Evolutionary conservation across 2,888 invertebrate genomes (phyloP), one percentile per base, ranked within the genome.

Genomic region (Lapara coniferarum): DNA sequence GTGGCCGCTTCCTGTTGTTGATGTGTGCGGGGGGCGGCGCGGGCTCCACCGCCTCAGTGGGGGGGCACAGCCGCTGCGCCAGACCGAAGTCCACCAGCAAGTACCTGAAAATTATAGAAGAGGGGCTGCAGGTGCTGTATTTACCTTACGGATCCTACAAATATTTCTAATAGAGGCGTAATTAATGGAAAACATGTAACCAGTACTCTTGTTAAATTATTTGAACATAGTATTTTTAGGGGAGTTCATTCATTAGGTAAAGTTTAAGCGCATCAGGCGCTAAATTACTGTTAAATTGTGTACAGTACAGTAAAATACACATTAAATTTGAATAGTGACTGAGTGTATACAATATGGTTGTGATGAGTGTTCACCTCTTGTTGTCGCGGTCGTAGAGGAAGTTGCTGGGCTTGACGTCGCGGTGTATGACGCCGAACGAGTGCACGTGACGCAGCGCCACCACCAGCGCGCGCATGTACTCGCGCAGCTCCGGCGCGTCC

Each of bases 361-460:
- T 37, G 37, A 4, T 37, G 37, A 37, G 37, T 37, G 37, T 8
- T 37, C 37, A 95, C 96, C 94, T 95, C 76, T 94, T 94, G 71
- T 94, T 95, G 46, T 94, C 93, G 14, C 97, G 94, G 87, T 98
- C 97, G 83, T 97, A 98, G 12, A 98, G 94, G 87, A 98, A 98
- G 92, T 98, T 98, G 88, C 96, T 97, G 1, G 98, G 98, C 89
- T 98, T 98, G 57, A 98, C 95, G 84, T 98, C 98, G 69, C 98
- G 94, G 85, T 98, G 98, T 71, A 98, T 98, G 73, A 98, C 96
- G 73, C 96, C 96, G 85, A 97, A 97, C 59, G 96, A 95, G 89
- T 98, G 98, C 70, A 98, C 97, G 80, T 97, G 95, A 8, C 94
- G 91, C 76, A 98, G 91, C 5, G 98, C 97, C 57, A 95, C 91